These are phyloP conservation scores for Schizothorax lantsangensis DNA, from an alignment of 2,797 vertebrate species.

Conservation along the genomic window DNA sequence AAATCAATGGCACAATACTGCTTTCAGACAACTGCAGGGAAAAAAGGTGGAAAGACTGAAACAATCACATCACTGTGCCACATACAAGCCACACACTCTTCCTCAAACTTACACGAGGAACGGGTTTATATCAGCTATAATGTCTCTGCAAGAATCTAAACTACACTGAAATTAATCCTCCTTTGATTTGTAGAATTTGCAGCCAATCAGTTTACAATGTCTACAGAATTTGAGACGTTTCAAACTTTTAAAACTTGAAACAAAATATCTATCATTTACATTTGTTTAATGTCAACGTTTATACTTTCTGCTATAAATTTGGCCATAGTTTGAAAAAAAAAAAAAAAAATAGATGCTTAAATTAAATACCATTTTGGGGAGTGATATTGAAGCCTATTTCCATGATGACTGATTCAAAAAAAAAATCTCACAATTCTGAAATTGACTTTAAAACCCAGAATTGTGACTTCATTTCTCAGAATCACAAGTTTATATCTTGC, in stretches of 20 bases:
- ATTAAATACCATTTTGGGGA: not conserved
- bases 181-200: not conserved
- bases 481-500: not conserved
- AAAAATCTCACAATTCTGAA: too few relatives aligned
- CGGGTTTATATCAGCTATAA: not conserved
- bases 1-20: constrained; percentile 9
- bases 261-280: not conserved
- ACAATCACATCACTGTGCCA: not conserved
- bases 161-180: not conserved
- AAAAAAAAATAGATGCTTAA: too few relatives aligned
- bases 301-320: not conserved
- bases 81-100: not conserved
- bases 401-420: not conserved
- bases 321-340: not conserved
- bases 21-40: not conserved
- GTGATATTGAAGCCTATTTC: not conserved
- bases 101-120: not conserved
- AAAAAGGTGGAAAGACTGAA: constrained; percentile 3
- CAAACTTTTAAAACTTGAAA: not conserved
- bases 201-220: not conserved
- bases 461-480: too few relatives aligned
- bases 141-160: not conserved
- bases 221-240: not conserved
- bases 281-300: not conserved
- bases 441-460: too few relatives aligned